Conservation (phyloP, 2,113 vertebrate genomes). For the Xiphorhynchus elegans region DNA sequence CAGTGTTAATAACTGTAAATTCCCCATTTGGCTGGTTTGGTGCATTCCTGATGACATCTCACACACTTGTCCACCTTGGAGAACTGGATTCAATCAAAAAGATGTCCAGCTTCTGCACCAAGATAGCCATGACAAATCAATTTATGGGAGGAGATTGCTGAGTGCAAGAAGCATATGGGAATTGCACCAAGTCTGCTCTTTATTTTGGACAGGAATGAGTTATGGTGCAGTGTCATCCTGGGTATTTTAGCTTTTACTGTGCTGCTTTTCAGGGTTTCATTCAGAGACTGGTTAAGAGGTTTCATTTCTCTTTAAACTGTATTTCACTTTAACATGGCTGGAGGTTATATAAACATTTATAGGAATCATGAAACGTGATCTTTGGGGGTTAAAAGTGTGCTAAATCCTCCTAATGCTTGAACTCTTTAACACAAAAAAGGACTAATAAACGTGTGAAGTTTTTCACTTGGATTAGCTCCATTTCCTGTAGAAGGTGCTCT, state of each 20-base stretch:
- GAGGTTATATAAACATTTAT: conserved; percentile 70
- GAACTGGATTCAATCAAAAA: conserved; percentile 50
- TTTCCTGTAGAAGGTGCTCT: conserved; percentile 72
- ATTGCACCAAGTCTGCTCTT: background rate
- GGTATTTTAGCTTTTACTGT: conserved; percentile 8
- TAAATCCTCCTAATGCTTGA: conserved; percentile 64
- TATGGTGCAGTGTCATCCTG: conserved; percentile 10
- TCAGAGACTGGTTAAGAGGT: background rate
- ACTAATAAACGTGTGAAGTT: conserved; percentile 44
- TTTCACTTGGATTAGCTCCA: conserved; percentile 65
- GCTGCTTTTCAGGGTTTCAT: conserved; percentile 25
- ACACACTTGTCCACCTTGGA: background rate
- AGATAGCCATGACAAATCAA: conserved; percentile 43
- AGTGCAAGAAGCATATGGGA: conserved; percentile 14
- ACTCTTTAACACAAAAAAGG: conserved; percentile 64
- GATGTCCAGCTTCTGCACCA: conserved; percentile 13
- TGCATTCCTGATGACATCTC: background rate
- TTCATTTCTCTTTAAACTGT: conserved; percentile 32
- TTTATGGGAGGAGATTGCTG: conserved; percentile 10
- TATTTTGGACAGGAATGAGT: conserved; percentile 21
- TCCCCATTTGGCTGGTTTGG: background rate
- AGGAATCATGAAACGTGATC: conserved; percentile 69
- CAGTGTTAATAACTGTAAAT: background rate
- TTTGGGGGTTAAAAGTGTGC: conserved; percentile 62
- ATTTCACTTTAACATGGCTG: conserved; percentile 61